Evolutionary conservation across 2,797 vertebrate genomes (phyloP), one percentile per base, ranked within the genome.

Genomic region (Tauraco hartlaubi): DNA sequence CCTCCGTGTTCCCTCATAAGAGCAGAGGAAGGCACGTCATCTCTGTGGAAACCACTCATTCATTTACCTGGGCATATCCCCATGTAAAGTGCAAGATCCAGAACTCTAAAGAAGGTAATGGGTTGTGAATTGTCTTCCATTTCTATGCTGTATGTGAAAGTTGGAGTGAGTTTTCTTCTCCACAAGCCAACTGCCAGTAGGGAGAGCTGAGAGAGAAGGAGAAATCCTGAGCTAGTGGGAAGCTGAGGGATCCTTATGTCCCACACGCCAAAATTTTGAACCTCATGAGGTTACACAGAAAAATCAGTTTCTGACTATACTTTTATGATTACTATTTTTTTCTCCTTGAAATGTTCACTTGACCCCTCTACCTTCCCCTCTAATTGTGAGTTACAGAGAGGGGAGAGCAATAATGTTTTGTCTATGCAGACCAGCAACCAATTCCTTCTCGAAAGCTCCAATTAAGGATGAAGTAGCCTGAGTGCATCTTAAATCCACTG

Each of bases 401-500:
- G 10, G 22, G 46, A 95, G 95, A 94, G 92, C 63, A 77, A 49
- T 77, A 71, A 41, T 33, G 61, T 93, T 92, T 84, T 67, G 49
- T 74, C 83, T 55, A 6, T 35, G 33, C 46, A 90, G n/a, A 67
- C 26, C 69, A 78, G 74, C 49, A 88, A 67, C 23, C 71, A 85
- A n/a, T 85, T 92, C 77, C 67, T 90, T 90, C 80, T 77, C 61
- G 66, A 88, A 94, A 92, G 44, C 44, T 66, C 83, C 85, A 86
- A 25, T 93, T 94, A 90, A 44, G 58, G 49, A 33, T 49, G n/a
- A 77, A 88, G 77, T 64, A 88, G 54, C 49, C 48, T 56, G 44
- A 88, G 29, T 68, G 67, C 71, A 88, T 92, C 82, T 90, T 63
- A 92, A 94, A 95, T 82, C 73, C 71, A 61, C 19, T 73, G 66